phyloP scores from a whole-genome alignment of 2,888 invertebrate species.

The Pachycephus smyrnensis region DNA sequence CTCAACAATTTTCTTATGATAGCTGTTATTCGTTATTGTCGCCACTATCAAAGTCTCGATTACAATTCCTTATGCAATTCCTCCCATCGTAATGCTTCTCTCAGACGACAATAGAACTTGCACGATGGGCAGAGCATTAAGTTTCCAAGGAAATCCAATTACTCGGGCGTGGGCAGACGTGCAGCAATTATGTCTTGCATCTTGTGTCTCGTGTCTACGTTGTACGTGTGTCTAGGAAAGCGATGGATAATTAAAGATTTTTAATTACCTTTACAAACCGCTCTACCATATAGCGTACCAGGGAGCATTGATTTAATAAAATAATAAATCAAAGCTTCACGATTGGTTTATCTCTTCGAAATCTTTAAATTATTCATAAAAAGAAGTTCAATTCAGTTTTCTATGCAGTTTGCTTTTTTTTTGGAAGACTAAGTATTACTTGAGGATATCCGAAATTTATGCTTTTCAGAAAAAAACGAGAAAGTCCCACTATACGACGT shows the following conservation, averaged over 20 bases:
- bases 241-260: background rate
- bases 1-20: background rate
- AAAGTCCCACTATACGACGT: background rate
- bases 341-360: no score
- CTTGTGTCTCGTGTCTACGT: background rate
- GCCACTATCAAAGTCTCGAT: background rate
- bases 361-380: no score
- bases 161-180: background rate
- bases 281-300: background rate
- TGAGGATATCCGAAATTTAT: background rate
- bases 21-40: background rate
- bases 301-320: background rate
- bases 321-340: background rate
- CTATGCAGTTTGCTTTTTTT: background rate
- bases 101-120: background rate
- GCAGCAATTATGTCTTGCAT: background rate
- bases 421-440: background rate
- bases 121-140: background rate
- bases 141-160: background rate
- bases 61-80: background rate
- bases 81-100: background rate
- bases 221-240: background rate
- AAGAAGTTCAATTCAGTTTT: background rate
- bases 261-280: background rate
- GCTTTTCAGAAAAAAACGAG: background rate